Evolutionary conservation across 2,113 vertebrate species (phyloP), one percentile per base, ranked within the genome.

Genomic region (Microtus richardsoni): DNA sequence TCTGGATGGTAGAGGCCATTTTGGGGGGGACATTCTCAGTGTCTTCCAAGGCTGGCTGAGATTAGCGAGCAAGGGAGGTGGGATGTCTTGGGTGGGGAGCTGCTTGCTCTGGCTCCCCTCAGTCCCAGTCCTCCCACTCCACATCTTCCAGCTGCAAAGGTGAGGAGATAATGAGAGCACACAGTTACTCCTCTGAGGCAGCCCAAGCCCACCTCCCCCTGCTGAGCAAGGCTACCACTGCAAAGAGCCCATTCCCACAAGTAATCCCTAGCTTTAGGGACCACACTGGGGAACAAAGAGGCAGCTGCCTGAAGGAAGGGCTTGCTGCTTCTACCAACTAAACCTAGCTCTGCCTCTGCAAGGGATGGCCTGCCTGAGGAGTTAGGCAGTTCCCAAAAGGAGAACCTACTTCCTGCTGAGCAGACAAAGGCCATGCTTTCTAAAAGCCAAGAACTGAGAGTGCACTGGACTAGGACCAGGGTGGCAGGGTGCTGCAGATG

Each of bases 51-150:
- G 93, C 95, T 3, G 28, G 95, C 85, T 49, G 95, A 96, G 95
- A 26, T 60, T 62, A 64, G 13, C 2, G 60, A 71, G 52, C 1
- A 8, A 98, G 97, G 97, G 97, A 89, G 96, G 95, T 71, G 97
- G 98, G 97, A 97, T 80, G 94, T 93, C 60, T 91, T 78, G 84
- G 96, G 92, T 47, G 3, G 94, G 97, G 96, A 94, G 97, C 96
- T 83, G 39, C 94, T 41, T 13, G 82, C 24, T 74, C 60, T 41
- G 80, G 95, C 90, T 80, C 75, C 92, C 87, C 92, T 99, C 98
- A 99, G 93, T 99, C 99, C 99, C 99, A 99, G 98, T 99, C 99
- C 97, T 99, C 99, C 99, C 99, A 99, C 97, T 99, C 99, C 96
- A 99, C 99, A 22, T 99, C 99, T 92, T 99, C 99, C 98, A 99